Base-by-base conservation (phyloP, 2,888 invertebrate genomes). In the Panzeria rudis region DNA sequence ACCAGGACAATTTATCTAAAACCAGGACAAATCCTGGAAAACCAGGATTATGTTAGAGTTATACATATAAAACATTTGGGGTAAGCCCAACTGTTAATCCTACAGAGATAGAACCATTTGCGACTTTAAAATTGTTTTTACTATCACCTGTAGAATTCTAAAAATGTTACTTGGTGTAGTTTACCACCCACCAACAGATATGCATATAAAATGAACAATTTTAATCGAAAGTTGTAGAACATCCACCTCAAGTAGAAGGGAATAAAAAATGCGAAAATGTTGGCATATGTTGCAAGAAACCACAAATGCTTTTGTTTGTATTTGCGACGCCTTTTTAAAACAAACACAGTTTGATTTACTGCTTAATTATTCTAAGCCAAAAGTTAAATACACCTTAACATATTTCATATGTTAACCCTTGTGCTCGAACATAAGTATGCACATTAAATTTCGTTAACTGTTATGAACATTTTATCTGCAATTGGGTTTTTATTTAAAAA, bases 361-460 rank as follows among this genome's bases (percentile, higher is more conserved):
- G 64, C 17, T 66, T 66, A 47, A 66, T 66, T 66, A 47, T 66
- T 8, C 20, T 47, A 47, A 66, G 44, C 64, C 29, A 29, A 66
- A 66, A 29, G 17, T 47, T 47, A 44, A 66, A 66, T 66, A 66
- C 47, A 47, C 64, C n/a, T 64, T 6, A 44, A 62, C 41, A 62
- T 15, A 47, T 66, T 66, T 29, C 41, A 25, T 11, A 47, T 66
- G 47, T 66, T 29, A 66, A 47, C 64, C 64, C 64, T 66, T 66
- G 23, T 62, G 3, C 23, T 62, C 20, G n/a, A 29, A 35, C 11
- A 11, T 9, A 2, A 17, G 20, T 23, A 6, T 35, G 59, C 20
- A 61, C 50, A 50, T 50, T 50, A 17, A 47, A 15, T 17, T 47
- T 9, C 17, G 47, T 41, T 41, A 41, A 13, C 47, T 17, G 17